phyloP scores from a whole-genome alignment of 2,113 vertebrate species.

The Myrmecobius fasciatus region DNA sequence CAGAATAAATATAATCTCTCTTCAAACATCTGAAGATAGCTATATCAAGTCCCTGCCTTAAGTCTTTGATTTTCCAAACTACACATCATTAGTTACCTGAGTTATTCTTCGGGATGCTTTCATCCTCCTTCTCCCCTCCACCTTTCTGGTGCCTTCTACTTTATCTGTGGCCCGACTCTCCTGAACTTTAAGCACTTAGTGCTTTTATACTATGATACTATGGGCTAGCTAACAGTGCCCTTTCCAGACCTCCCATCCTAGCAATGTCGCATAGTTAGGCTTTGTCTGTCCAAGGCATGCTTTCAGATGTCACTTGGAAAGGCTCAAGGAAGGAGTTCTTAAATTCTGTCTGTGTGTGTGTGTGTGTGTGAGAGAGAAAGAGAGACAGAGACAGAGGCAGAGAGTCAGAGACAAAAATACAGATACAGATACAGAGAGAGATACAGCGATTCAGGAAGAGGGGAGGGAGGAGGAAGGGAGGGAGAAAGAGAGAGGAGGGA shows the following conservation, averaged over 20 bases:
- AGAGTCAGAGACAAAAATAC: no score
- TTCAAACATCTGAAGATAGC: background rate
- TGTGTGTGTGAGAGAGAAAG: no score
- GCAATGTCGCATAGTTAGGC: background rate
- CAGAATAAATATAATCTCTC: background rate
- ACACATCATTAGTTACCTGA: background rate
- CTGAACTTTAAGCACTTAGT: background rate
- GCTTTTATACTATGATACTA: background rate
- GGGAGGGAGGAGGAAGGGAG: no score
- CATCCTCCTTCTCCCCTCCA: no score
- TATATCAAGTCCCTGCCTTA: background rate
- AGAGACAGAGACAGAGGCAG: no score
- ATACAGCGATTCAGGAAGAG: no score
- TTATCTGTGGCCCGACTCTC: background rate
- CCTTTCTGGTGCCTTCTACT: background rate
- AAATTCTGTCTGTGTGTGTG: no score
- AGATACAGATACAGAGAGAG: no score
- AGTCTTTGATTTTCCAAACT: background rate
- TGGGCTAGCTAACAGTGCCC: background rate
- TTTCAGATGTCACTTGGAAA: no score
- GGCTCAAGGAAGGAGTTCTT: no score
- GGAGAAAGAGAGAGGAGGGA: no score
- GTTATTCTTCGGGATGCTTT: background rate
- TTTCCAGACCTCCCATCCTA: background rate
- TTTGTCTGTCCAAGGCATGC: no score